A percentile compares a stretch with the other conserved stretches of the same genome.
Conservation (phyloP, 2,797 vertebrate genomes). For the Acanthurus lineatus region DNA sequence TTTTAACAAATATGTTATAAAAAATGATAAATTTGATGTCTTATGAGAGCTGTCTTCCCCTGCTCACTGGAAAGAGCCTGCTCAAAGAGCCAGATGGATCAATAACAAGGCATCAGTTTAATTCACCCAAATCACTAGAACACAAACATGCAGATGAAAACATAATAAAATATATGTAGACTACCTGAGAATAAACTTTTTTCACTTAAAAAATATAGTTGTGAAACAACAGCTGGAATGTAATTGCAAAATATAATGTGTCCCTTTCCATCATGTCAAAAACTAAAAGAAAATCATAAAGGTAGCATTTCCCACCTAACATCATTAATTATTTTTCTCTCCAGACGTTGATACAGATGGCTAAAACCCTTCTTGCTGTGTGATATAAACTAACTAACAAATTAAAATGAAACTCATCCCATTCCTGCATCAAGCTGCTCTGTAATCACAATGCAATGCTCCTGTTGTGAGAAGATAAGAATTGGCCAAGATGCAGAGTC, state of each 20-base stretch:
- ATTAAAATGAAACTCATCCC: not conserved
- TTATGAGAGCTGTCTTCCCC: too few species aligned
- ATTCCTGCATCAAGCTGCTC: slow-evolving; percentile 32
- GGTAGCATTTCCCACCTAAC: not conserved
- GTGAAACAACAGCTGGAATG: not conserved
- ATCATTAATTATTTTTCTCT: not conserved
- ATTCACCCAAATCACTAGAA: too few species aligned
- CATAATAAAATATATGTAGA: not conserved
- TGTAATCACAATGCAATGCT: slow-evolving; percentile 35
- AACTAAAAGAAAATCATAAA: not conserved
- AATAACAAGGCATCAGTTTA: too few species aligned
- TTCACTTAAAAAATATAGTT: not conserved
- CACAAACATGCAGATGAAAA: too few species aligned
- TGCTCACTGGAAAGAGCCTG: too few species aligned
- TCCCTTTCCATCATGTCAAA: not conserved
- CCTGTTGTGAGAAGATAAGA: slow-evolving; percentile 68
- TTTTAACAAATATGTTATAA: too few species aligned
- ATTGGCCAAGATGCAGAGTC: slow-evolving; percentile 52
- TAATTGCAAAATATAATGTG: not conserved
- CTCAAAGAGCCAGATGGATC: too few species aligned
- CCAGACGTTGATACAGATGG: not conserved
- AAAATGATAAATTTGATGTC: too few species aligned
- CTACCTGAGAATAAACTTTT: not conserved
- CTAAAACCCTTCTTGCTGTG: not conserved
- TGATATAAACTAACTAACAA: slow-evolving; percentile 18